These are phyloP conservation scores for Troilus luridus DNA, from an alignment of 2,888 invertebrate genomes.

Conservation along the genomic window DNA sequence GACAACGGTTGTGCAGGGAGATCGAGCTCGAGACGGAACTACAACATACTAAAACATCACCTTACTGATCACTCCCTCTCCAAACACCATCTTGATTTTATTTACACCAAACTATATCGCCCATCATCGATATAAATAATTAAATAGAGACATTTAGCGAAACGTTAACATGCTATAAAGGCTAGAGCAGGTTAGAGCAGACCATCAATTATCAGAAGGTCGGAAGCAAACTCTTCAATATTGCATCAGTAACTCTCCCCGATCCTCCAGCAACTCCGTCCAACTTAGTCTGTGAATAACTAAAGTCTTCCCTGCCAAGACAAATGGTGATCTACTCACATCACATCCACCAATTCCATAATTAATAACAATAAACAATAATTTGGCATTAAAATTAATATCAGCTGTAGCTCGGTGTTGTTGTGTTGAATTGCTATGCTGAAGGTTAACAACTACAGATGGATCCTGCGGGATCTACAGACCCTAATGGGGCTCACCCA, in stretches of 20 bases:
- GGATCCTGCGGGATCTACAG: too few species aligned
- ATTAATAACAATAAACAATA: background rate
- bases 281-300: constrained; percentile 11
- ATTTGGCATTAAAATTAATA: background rate
- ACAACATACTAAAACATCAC: too few species aligned
- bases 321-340: background rate
- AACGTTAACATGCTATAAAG: background rate
- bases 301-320: background rate
- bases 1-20: too few species aligned
- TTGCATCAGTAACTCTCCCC: background rate
- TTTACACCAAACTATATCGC: too few species aligned
- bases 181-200: background rate
- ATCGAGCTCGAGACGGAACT: too few species aligned
- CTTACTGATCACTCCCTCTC: too few species aligned
- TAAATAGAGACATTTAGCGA: background rate
- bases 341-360: background rate
- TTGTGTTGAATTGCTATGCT: too few species aligned
- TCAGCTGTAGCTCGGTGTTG: too few species aligned
- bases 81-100: too few species aligned
- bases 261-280: background rate
- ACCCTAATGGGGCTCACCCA: too few species aligned
- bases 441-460: too few species aligned
- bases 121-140: too few species aligned
- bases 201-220: background rate
- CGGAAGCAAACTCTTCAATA: background rate